phyloP scores from a whole-genome alignment of 2,797 vertebrate species.

The Lindbergichthys nudifrons region DNA sequence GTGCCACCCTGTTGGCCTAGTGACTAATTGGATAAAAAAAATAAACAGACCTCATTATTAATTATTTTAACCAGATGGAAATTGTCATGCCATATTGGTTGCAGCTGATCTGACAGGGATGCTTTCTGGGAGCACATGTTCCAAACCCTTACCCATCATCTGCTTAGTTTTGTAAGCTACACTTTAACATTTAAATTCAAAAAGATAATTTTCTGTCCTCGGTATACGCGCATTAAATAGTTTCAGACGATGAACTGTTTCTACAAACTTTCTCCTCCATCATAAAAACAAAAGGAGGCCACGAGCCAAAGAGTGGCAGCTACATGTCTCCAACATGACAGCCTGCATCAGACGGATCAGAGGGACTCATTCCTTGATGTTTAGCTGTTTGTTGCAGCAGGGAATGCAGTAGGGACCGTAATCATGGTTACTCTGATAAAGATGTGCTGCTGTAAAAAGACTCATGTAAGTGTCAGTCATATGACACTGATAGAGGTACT shows the following conservation, averaged over 20 bases:
- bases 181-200: conserved; percentile 1
- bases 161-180: not conserved
- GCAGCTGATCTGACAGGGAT: conserved; percentile 9
- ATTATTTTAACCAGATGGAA: conserved; percentile 2
- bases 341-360: conserved; percentile 41
- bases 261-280: conserved; percentile 20
- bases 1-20: not conserved
- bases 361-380: conserved; percentile 34
- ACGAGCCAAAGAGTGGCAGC: conserved; percentile 14
- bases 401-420: not conserved
- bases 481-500: too few species aligned
- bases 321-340: conserved; percentile 31
- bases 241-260: conserved; percentile 22
- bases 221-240: conserved; percentile 8
- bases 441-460: conserved; percentile 8
- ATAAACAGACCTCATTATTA: not conserved
- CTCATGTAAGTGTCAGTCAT: too few species aligned
- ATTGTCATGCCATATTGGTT: not conserved
- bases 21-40: conserved; percentile 11
- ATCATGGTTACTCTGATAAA: not conserved
- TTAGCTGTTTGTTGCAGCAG: not conserved
- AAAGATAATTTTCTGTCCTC: conserved; percentile 18
- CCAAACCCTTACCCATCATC: not conserved
- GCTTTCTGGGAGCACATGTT: not conserved
- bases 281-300: conserved; percentile 22